Evolutionary conservation across 2,113 vertebrate species (phyloP).

Genomic region (Nerophis lumbriciformis): DNA sequence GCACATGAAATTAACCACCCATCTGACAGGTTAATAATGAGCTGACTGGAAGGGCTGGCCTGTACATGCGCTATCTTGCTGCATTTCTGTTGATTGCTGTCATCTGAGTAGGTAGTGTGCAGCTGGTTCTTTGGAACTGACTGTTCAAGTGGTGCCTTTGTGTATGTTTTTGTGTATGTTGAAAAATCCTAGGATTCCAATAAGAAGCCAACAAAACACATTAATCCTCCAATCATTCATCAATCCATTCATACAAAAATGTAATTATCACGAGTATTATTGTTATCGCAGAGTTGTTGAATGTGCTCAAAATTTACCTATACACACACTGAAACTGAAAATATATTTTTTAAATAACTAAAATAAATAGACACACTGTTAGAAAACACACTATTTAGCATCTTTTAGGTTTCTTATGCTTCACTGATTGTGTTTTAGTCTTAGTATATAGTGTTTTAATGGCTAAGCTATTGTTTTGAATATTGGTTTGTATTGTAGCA

Average conservation of each 20-base stretch:
- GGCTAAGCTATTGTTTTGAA: no score
- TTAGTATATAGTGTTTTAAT: no score
- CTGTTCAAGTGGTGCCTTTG: not conserved
- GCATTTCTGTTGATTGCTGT: constrained; percentile 33
- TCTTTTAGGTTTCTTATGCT: no score
- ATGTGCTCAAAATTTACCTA: no score
- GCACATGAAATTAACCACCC: constrained; percentile 1
- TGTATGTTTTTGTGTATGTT: not conserved
- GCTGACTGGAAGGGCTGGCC: constrained; percentile 27
- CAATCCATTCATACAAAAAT: not conserved
- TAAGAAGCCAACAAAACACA: not conserved
- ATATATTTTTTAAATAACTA: no score
- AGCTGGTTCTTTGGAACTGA: constrained; percentile 41
- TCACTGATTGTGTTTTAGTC: no score
- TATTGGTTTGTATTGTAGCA: no score
- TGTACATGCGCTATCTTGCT: constrained; percentile 32
- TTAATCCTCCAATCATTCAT: not conserved
- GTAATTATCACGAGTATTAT: not conserved
- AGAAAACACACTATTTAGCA: no score
- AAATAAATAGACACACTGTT: no score
- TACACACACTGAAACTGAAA: no score
- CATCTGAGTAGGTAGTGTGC: constrained; percentile 27
- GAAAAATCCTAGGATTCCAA: not conserved
- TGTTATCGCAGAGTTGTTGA: no score
- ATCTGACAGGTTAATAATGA: constrained; percentile 15